These are phyloP conservation scores for Napeogenes inachia DNA, from an alignment of 2,888 invertebrate species.

Conservation along the genomic window DNA sequence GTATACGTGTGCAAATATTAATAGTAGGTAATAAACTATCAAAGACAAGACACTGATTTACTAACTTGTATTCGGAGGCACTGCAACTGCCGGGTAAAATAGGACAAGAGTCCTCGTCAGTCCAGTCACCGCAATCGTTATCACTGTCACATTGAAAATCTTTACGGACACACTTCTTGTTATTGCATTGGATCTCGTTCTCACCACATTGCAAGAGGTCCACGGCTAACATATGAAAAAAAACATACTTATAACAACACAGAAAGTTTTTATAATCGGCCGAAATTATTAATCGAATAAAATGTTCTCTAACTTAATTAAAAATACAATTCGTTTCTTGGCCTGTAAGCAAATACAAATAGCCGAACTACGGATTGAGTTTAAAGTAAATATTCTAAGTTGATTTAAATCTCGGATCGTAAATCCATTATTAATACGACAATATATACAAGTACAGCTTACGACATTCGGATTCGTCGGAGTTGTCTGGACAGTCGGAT, in stretches of 20 bases:
- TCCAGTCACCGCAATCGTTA: constrained; percentile 92
- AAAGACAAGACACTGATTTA: constrained; percentile 9
- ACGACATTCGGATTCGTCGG: constrained; percentile 85
- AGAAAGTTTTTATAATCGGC: neutral
- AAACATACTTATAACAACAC: neutral
- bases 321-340: neutral
- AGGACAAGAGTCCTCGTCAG: constrained; percentile 88
- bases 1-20: too few species aligned
- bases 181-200: constrained; percentile 85
- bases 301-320: neutral
- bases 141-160: constrained; percentile 90
- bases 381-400: neutral
- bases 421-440: neutral
- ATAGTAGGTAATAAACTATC: too few species aligned
- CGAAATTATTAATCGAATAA: neutral
- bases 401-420: neutral
- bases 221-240: constrained; percentile 43
- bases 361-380: neutral
- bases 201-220: constrained; percentile 81
- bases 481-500: constrained; percentile 84
- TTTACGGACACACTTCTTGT: constrained; percentile 83
- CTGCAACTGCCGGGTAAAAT: constrained; percentile 81
- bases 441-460: constrained; percentile 41
- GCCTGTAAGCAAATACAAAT: too few species aligned
- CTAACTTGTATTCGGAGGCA: constrained; percentile 83